These are phyloP conservation scores for Anabacerthia variegaticeps DNA, from an alignment of 2,797 vertebrate species.

Conservation along the genomic window DNA sequence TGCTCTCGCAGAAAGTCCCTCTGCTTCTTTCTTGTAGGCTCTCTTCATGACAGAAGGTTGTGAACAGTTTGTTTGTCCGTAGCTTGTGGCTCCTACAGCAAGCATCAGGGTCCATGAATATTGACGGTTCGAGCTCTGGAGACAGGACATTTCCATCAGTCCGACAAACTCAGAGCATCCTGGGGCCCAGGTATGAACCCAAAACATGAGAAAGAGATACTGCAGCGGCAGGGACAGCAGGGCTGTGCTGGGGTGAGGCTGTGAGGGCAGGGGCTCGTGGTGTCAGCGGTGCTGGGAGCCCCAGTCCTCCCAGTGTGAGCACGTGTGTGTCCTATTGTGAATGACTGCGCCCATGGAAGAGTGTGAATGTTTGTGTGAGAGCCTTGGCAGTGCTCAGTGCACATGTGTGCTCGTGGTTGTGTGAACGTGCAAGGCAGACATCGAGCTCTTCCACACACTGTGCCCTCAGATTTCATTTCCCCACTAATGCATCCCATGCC, in stretches of 20 bases:
- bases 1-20: background rate
- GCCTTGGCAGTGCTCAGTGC: background rate
- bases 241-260: background rate
- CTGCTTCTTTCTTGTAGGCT: background rate
- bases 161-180: background rate
- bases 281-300: background rate
- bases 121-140: background rate
- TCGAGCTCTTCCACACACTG: background rate
- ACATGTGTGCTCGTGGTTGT: background rate
- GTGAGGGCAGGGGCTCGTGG: fast-evolving
- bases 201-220: background rate
- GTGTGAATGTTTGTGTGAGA: fast-evolving
- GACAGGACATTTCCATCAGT: background rate
- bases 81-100: background rate
- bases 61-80: background rate
- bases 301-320: background rate
- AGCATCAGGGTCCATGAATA: fast-evolving
- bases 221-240: fast-evolving
- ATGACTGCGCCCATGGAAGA: fast-evolving
- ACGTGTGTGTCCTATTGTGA: fast-evolving
- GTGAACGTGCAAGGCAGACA: background rate
- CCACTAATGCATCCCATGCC: slow-evolving; percentile 13
- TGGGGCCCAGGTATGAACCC: background rate
- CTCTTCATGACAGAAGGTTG: background rate
- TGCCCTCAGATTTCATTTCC: background rate